Conservation (phyloP, 1,140 invertebrate genomes). For the Drosophila virilis region DNA sequence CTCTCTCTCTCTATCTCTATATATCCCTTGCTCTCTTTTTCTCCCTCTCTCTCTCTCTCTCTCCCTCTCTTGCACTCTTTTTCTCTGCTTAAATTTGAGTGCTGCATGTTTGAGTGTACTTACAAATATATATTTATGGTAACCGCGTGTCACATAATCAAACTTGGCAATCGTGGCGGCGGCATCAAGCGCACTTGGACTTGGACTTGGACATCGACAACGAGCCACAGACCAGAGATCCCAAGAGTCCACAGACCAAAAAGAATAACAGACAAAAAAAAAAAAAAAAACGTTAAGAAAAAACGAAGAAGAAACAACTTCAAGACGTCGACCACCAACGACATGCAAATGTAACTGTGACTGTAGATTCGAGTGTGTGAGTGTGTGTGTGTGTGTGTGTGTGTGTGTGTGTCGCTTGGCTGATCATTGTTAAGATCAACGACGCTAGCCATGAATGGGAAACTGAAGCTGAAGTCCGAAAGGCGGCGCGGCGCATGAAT, state of each 20-base stretch:
- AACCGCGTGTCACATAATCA: conserved; percentile 54
- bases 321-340: conserved; percentile 50
- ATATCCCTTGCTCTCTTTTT: too few relatives aligned
- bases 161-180: conserved; percentile 56
- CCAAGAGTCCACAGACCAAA: conserved; percentile 2
- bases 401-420: conserved; percentile 66
- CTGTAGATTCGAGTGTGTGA: conserved; percentile 24
- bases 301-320: conserved; percentile 3
- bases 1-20: not conserved
- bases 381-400: conserved; percentile 41
- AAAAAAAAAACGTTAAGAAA: not conserved
- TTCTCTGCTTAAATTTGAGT: not conserved
- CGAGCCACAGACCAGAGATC: conserved; percentile 8
- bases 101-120: not conserved
- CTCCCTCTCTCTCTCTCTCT: not conserved
- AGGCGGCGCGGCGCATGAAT: conserved; percentile 62
- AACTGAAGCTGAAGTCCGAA: conserved; percentile 29
- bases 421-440: conserved; percentile 79
- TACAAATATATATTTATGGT: conserved; percentile 52
- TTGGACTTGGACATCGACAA: conserved; percentile 26
- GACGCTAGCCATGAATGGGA: conserved; percentile 45
- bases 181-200: conserved; percentile 47
- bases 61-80: not conserved
- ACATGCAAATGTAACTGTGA: conserved; percentile 60
- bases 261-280: conserved; percentile 23